Evolutionary conservation across 2,113 vertebrate species (phyloP), one percentile per base, ranked within the genome.

Genomic region (Oriolus oriolus): DNA sequence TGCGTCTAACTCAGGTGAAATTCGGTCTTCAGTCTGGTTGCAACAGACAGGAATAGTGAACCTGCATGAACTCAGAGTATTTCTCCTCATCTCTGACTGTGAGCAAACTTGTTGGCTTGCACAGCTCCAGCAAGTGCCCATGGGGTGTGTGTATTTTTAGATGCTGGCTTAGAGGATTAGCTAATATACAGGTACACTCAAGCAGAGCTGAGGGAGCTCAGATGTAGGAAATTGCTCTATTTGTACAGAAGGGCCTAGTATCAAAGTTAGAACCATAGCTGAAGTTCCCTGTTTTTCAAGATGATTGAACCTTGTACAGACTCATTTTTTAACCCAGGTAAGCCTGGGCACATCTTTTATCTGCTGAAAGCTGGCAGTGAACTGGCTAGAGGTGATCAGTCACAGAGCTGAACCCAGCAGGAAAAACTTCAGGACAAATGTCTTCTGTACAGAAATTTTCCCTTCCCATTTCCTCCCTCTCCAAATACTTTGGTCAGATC

Each of bases 131-230:
- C 31, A 71, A 90, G 90, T 84, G 71, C 93, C 91, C 79, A 93
- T 63, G 61, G 90, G 90, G 75, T 47, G 26, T n/a, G 11, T 39
- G 47, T 93, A 96, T 95, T 96, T 96, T 95, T 95, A 96, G 89
- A 91, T 21, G 30, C 53, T 82, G 60, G 26, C 87, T 96, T 94
- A 69, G 33, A 84, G 52, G 37, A 75, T 93, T 94, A 93, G 64
- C 83, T 96, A 95, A 87, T 42, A 39, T 7, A 66, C 84, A 88
- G 49, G 44, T 84, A 92, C 15, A 86, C 31, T 88, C 64, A 71
- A 66, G 39, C 7, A 3, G 68, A 80, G 69, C 78, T 84, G 83
- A 90, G 42, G 28, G 41, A 81, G 52, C 52, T 74, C 60, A 68
- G 52, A 71, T 71, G 60, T 84, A 86, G 68, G 83, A 91, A 94